A percentile compares a stretch with the other conserved stretches of the same genome.
phyloP scores from a whole-genome alignment of 2,797 vertebrate species.

The Urophycis tenuis region DNA sequence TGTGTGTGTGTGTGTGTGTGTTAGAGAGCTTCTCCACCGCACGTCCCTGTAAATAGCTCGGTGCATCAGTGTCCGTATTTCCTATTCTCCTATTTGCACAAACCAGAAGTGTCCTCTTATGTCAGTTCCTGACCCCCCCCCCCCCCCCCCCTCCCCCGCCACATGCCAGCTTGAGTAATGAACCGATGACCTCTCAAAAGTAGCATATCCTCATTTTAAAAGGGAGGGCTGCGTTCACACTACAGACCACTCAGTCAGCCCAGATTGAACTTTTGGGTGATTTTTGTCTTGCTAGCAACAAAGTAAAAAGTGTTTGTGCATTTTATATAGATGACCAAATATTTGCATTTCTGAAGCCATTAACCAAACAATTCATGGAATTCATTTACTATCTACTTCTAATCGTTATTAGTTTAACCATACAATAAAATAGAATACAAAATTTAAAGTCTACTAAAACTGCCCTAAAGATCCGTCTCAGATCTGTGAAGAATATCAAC shows the following conservation, averaged over 20 bases:
- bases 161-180: neutral
- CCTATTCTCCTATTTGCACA: neutral
- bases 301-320: neutral
- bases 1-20: constrained; percentile 2
- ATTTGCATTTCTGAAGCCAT: constrained; percentile 1
- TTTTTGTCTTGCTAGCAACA: neutral
- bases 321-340: neutral
- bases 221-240: neutral
- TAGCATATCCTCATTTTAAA: neutral
- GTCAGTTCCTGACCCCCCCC: constrained; percentile 33
- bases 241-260: neutral
- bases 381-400: neutral
- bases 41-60: neutral
- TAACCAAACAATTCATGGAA: neutral
- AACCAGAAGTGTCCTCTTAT: constrained; percentile 64
- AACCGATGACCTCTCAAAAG: neutral
- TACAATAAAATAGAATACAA: neutral
- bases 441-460: neutral
- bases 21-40: neutral
- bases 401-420: neutral
- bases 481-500: neutral
- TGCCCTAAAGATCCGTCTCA: neutral
- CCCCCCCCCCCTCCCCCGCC: neutral
- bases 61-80: neutral
- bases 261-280: no score